These are phyloP conservation scores for Chrysolina americana DNA, from an alignment of 2,888 invertebrate species.

Conservation along the genomic window DNA sequence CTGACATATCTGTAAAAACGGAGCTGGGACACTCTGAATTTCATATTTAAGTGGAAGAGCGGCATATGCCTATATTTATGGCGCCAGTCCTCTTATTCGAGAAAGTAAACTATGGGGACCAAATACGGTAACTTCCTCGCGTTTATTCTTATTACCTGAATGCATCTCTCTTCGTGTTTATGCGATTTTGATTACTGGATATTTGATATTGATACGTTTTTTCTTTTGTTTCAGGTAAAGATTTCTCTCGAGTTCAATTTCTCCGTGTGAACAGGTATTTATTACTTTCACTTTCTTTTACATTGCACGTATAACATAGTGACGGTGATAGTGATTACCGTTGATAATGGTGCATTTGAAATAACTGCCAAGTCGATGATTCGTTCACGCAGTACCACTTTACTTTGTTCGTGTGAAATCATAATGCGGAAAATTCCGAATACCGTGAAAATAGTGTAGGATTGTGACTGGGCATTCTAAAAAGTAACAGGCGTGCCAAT, in stretches of 20 bases:
- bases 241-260: constrained; percentile 38
- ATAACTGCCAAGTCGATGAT: background rate
- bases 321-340: background rate
- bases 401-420: background rate
- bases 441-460: background rate
- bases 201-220: constrained; percentile 20
- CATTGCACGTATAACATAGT: constrained; percentile 7
- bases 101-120: constrained; percentile 1
- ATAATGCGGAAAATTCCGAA: background rate
- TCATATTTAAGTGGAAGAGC: too few species aligned
- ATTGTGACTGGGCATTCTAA: background rate
- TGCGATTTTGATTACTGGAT: background rate
- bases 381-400: background rate
- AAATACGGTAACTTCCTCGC: background rate
- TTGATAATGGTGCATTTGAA: constrained; percentile 1
- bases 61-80: background rate
- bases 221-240: constrained; percentile 39
- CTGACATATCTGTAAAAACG: too few species aligned
- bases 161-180: background rate
- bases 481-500: too few species aligned
- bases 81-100: background rate
- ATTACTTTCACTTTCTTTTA: constrained; percentile 36
- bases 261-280: constrained; percentile 32
- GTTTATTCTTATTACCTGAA: background rate
- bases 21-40: too few species aligned